Percentiles rank a stretch among this genome's conserved stretches.
Conservation (phyloP, 2,888 invertebrate species). For the Pachymerium ferrugineum region DNA sequence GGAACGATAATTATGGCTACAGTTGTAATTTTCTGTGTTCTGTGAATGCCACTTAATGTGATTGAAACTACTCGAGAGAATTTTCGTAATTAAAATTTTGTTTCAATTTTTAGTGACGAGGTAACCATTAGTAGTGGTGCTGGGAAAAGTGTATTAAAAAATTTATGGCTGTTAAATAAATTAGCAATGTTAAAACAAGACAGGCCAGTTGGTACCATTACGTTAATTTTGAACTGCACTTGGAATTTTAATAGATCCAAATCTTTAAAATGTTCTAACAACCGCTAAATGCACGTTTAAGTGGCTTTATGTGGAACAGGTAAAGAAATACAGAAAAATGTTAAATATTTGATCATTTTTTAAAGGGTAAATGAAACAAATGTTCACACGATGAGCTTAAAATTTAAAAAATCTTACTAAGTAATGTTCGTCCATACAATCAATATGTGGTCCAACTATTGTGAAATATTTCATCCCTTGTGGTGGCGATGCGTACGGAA, state of each 20-base stretch:
- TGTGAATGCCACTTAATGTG: too few species aligned
- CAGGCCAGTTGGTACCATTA: too few species aligned
- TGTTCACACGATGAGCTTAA: background rate
- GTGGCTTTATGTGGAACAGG: background rate
- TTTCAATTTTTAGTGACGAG: too few species aligned
- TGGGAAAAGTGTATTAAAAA: too few species aligned
- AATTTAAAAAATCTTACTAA: conserved; percentile 53
- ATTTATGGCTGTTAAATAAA: too few species aligned
- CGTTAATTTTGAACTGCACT: too few species aligned
- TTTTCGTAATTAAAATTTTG: too few species aligned
- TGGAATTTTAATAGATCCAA: background rate
- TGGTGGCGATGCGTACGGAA: conserved; percentile 70
- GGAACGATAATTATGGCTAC: too few species aligned
- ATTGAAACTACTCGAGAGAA: too few species aligned
- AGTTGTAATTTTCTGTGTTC: too few species aligned
- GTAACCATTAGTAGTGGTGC: too few species aligned
- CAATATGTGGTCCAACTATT: conserved; percentile 68
- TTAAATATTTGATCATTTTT: background rate
- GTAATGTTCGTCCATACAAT: conserved; percentile 74
- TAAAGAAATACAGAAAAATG: background rate
- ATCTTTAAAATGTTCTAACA: background rate
- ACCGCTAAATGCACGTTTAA: background rate
- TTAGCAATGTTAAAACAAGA: too few species aligned
- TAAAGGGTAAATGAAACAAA: background rate
- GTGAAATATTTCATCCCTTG: conserved; percentile 75